These are phyloP conservation scores for Stegodyphus dumicola DNA, from an alignment of 1,140 invertebrate genomes.

Conservation along the genomic window DNA sequence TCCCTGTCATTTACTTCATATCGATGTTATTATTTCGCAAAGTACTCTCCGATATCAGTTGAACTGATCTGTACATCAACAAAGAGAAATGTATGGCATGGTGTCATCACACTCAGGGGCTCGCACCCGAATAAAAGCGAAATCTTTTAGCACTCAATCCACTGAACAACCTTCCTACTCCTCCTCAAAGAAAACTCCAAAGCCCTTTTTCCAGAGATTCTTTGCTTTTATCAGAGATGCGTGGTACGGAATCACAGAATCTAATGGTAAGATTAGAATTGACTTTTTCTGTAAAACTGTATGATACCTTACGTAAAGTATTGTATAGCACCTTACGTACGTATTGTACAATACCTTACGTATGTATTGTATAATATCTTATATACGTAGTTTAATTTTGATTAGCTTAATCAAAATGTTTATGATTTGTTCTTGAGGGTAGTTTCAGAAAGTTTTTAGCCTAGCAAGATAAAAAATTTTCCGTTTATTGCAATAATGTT, in stretches of 20 bases:
- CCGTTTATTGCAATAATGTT: too few species aligned
- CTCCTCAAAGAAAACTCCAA: neutral
- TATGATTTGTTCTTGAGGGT: too few species aligned
- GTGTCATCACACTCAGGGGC: slow-evolving; percentile 43
- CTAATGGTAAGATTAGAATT: slow-evolving; percentile 27
- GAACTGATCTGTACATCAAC: too few species aligned
- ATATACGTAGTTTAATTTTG: too few species aligned
- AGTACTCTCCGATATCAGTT: too few species aligned
- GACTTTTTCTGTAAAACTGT: neutral
- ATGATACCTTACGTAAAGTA: too few species aligned
- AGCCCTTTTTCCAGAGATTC: slow-evolving; percentile 23
- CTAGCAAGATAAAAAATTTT: too few species aligned
- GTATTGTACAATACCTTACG: too few species aligned
- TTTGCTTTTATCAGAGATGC: slow-evolving; percentile 27
- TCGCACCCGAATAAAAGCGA: slow-evolving; percentile 20
- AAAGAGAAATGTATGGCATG: slow-evolving; percentile 35
- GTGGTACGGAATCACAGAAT: slow-evolving; percentile 53
- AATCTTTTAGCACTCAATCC: slow-evolving; percentile 13
- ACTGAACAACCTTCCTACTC: slow-evolving; percentile 3
- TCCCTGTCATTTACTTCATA: slow-evolving; percentile 29
- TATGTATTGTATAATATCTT: too few species aligned
- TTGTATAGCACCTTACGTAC: too few species aligned
- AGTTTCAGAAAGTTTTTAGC: too few species aligned
- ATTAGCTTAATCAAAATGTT: too few species aligned
- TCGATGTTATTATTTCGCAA: neutral